Evolutionary conservation across 2,797 vertebrate genomes (phyloP).

Genomic region (Toxotes lorentzi): DNA sequence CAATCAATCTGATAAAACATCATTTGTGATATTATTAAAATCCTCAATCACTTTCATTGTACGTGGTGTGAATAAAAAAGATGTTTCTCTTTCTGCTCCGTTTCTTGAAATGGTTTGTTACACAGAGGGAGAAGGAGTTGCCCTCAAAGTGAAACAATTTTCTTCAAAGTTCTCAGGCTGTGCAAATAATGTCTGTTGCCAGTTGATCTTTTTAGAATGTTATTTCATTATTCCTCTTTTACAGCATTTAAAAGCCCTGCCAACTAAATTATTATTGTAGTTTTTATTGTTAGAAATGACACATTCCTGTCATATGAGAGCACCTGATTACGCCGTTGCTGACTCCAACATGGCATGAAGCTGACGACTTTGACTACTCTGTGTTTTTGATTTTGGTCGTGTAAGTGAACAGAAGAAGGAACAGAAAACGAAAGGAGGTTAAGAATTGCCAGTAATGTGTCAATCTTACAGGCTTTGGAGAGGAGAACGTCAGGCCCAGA

Average conservation of each 20-base stretch:
- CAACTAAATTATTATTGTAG: background rate
- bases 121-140: background rate
- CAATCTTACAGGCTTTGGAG: conserved; percentile 72
- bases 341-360: background rate
- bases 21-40: background rate
- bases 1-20: background rate
- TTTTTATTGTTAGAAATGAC: background rate
- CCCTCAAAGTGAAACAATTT: background rate
- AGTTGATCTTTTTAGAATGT: background rate
- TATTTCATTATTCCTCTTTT: background rate
- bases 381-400: background rate
- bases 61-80: background rate
- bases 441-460: background rate
- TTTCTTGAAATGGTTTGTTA: background rate
- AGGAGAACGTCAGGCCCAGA: conserved; percentile 79
- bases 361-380: background rate
- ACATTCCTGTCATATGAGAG: background rate
- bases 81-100: background rate
- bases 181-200: background rate
- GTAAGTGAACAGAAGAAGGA: background rate
- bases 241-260: background rate
- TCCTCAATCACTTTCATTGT: background rate
- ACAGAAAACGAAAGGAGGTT: background rate
- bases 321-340: background rate
- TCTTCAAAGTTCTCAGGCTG: background rate